phyloP scores from a whole-genome alignment of 2,113 vertebrate species.

The Phylloscopus whistleri region DNA sequence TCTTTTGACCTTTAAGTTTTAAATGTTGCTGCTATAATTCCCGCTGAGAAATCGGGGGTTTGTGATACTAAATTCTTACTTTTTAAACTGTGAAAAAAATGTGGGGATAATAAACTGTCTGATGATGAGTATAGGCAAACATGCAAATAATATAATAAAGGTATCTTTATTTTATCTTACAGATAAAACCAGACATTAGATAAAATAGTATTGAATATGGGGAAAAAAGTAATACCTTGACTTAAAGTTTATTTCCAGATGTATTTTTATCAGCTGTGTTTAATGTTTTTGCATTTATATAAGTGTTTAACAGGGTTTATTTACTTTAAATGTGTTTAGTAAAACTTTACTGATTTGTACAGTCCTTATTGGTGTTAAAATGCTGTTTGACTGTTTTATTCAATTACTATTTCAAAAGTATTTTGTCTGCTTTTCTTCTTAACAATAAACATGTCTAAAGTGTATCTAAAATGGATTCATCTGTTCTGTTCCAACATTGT shows the following conservation, averaged over 20 bases:
- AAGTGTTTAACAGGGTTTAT: conserved; percentile 35
- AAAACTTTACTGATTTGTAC: conserved; percentile 48
- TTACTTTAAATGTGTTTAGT: conserved; percentile 34
- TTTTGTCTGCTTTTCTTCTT: conserved; percentile 69
- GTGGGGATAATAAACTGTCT: conserved; percentile 30
- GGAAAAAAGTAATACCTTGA: background rate
- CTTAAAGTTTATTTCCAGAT: conserved; percentile 29
- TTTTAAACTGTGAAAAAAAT: conserved; percentile 39
- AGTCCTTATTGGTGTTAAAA: conserved; percentile 40
- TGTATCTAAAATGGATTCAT: conserved; percentile 63
- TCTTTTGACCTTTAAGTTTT: conserved; percentile 27
- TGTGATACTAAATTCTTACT: conserved; percentile 19
- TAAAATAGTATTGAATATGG: background rate
- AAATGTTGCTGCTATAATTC: conserved; percentile 29
- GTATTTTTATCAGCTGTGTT: conserved; percentile 27
- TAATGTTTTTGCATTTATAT: conserved; percentile 44
- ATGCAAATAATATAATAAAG: conserved; percentile 19
- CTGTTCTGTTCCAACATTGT: conserved; percentile 64
- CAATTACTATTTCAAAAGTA: conserved; percentile 54
- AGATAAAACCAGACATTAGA: background rate
- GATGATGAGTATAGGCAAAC: conserved; percentile 19
- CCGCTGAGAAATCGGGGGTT: background rate
- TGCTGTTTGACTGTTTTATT: conserved; percentile 46
- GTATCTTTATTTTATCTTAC: background rate
- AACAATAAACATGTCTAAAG: conserved; percentile 70